Conservation (phyloP, 2,797 vertebrate genomes). For the Antennarius maculatus region DNA sequence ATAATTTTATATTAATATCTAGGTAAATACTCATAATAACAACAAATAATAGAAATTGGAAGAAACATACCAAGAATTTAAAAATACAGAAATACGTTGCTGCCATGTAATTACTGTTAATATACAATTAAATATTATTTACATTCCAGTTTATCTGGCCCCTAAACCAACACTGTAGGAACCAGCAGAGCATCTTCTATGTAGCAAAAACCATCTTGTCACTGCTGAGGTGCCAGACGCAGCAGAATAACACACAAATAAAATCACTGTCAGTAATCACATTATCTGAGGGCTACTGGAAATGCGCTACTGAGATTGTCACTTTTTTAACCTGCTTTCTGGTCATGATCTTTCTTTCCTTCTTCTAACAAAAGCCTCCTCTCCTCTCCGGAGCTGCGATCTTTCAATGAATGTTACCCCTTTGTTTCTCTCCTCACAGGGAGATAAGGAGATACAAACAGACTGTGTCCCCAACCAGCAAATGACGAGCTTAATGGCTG, state of each 20-base stretch:
- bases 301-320: constrained; percentile 21
- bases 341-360: constrained; percentile 3
- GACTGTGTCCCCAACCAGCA: constrained; percentile 37
- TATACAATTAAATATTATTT: no score
- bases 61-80: no score
- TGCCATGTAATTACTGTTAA: no score
- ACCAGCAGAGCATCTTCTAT: constrained; percentile 4
- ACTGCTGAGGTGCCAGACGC: background rate
- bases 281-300: constrained; percentile 3
- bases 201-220: constrained; percentile 18
- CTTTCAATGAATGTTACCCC: constrained; percentile 26
- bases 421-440: constrained; percentile 24
- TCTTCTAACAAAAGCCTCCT: constrained; percentile 16
- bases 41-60: no score
- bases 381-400: constrained; percentile 10
- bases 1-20: no score
- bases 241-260: constrained; percentile 13
- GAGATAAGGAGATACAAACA: constrained; percentile 28
- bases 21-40: no score
- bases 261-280: constrained; percentile 12
- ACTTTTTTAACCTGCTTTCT: constrained; percentile 11
- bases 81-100: no score
- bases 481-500: constrained; percentile 44
- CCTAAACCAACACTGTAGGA: constrained; percentile 1
- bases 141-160: background rate